phyloP scores from a whole-genome alignment of 2,888 invertebrate genomes.

The Phymatocera aterrima region DNA sequence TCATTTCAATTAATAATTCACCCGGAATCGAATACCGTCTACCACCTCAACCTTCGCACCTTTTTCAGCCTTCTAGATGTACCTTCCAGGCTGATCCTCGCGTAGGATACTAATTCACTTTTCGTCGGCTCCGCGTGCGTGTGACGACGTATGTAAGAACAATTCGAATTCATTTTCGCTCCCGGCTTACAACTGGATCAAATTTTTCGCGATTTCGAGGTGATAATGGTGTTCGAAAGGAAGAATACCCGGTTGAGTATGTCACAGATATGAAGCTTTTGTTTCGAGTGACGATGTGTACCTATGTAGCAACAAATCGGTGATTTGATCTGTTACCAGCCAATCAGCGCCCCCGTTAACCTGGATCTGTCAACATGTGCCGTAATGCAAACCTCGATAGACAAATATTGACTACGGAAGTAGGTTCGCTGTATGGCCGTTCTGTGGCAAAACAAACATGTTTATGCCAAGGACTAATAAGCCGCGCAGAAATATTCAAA shows the following conservation, averaged over 20 bases:
- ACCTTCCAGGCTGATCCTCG: not conserved
- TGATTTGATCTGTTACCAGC: not conserved
- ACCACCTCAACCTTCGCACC: not conserved
- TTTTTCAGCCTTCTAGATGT: not conserved
- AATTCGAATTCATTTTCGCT: conserved; percentile 20
- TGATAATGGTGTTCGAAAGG: no score
- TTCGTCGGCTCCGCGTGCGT: not conserved
- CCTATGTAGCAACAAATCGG: not conserved
- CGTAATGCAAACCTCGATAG: not conserved
- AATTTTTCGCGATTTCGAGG: no score
- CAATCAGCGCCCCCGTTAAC: not conserved
- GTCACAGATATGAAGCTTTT: not conserved
- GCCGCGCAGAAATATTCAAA: not conserved
- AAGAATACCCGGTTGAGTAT: no score
- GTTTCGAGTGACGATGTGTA: not conserved
- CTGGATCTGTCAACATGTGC: not conserved
- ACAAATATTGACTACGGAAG: not conserved
- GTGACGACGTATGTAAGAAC: conserved; percentile 8
- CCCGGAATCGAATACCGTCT: not conserved
- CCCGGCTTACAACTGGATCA: not conserved
- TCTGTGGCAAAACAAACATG: not conserved
- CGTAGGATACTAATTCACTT: conserved; percentile 17
- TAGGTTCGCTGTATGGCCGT: not conserved
- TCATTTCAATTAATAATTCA: conserved; percentile 21
- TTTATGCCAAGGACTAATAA: not conserved